phyloP scores from a whole-genome alignment of 2,113 vertebrate species.

The Stigmatopora nigra region DNA sequence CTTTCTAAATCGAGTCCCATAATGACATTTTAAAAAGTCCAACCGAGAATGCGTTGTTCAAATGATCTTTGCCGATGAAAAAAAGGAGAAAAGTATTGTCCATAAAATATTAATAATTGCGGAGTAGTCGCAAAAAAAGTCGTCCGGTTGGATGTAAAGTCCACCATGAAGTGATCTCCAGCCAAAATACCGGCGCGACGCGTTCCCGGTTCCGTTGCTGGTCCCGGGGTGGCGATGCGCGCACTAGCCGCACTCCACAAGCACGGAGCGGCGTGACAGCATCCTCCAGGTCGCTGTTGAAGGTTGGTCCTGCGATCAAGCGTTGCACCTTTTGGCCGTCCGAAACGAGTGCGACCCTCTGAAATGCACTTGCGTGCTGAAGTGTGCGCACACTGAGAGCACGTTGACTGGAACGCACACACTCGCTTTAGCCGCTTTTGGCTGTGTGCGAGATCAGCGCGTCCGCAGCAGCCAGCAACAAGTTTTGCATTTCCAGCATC shows the following conservation, averaged over 20 bases:
- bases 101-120: slow-evolving; percentile 28
- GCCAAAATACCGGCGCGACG: slow-evolving; percentile 33
- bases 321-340: slow-evolving; percentile 24
- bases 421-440: slow-evolving; percentile 67
- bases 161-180: slow-evolving; percentile 45
- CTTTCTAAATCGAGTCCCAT: slow-evolving; percentile 56
- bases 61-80: slow-evolving; percentile 24
- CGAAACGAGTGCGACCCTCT: slow-evolving; percentile 31
- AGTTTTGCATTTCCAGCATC: slow-evolving; percentile 94
- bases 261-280: slow-evolving; percentile 60
- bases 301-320: slow-evolving; percentile 38
- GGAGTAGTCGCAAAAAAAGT: slow-evolving; percentile 20
- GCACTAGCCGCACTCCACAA: slow-evolving; percentile 63
- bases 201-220: slow-evolving; percentile 21
- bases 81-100: slow-evolving; percentile 28
- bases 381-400: slow-evolving; percentile 54
- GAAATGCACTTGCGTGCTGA: slow-evolving; percentile 31
- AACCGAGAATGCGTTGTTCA: slow-evolving; percentile 16
- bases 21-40: slow-evolving; percentile 53
- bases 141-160: slow-evolving; percentile 50
- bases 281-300: slow-evolving; percentile 50
- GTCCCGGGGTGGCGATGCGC: slow-evolving; percentile 26
- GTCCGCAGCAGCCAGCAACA: slow-evolving; percentile 80
- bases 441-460: slow-evolving; percentile 70
- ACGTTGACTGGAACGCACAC: slow-evolving; percentile 68